Base-by-base conservation (phyloP, 1,140 invertebrate genomes). In the Drosophila pallidifrons region DNA sequence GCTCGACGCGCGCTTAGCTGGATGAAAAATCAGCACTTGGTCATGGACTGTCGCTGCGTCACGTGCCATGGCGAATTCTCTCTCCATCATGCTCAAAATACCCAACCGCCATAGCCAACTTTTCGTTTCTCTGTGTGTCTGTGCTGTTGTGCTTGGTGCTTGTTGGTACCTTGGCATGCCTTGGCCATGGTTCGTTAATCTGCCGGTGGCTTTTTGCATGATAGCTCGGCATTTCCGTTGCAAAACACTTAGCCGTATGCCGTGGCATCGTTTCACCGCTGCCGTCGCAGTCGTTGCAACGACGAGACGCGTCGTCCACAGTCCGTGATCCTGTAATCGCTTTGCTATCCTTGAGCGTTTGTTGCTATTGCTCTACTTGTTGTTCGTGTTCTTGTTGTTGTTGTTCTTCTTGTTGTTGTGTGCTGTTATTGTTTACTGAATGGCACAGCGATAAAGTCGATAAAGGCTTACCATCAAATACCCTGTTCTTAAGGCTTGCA, bases 141-240 rank as follows among this genome's bases (percentile, higher is more conserved):
- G 35, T 68, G 28, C 45, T 47, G 51, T n/a, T 30, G 25, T 30
- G 16, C n/a, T 11, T 52, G 49, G 25, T 15, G 20, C 20, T 25
- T 25, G 20, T 25, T 45, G 15, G 35, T 52, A 66, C 78, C 63
- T 82, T 88, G 82, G 81, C 76, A 71, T 75, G 73, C 77, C 81
- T 88, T 89, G 85, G 85, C 85, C 85, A 89, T 88, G 85, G 81
- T 89, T 88, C 85, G 85, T 88, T 88, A 88, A 88, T 88, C 85
- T 89, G 85, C 79, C 83, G 88, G 67, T 88, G 83, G 83, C 83
- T 88, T 88, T 87, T 88, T 88, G 85, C 85, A 88, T 88, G 85
- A 88, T 88, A 88, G 85, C 85, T 79, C 57, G 85, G 85, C 85
- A 78, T 88, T 88, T 88, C 85, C 85, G 85, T 89, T 89, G 85